Conservation (phyloP, 2,113 vertebrate species). For the Trematomus loennbergii region DNA sequence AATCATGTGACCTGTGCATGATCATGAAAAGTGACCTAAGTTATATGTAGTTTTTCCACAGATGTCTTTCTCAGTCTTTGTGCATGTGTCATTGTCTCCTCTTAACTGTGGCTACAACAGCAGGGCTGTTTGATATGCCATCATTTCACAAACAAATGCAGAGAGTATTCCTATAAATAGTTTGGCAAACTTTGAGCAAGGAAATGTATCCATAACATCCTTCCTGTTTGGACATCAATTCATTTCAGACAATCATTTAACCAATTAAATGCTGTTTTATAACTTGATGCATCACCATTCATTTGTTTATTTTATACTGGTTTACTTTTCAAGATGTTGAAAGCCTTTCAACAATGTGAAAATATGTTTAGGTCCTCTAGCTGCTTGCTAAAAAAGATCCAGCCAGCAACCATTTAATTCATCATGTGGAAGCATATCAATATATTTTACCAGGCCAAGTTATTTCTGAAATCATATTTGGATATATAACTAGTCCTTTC, state of each 20-base stretch:
- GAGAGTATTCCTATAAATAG: slow-evolving; percentile 41
- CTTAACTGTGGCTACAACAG: slow-evolving; percentile 58
- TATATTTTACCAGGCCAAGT: slow-evolving; percentile 27
- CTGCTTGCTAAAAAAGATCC: not conserved
- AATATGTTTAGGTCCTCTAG: not conserved
- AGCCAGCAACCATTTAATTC: not conserved
- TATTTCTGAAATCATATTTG: slow-evolving; percentile 40
- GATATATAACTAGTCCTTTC: slow-evolving; percentile 28
- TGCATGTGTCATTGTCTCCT: slow-evolving; percentile 17
- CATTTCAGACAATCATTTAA: slow-evolving; percentile 57
- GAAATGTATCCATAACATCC: slow-evolving; percentile 14
- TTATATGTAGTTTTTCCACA: slow-evolving; percentile 55
- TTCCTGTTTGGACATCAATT: slow-evolving; percentile 41
- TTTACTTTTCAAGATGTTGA: slow-evolving; percentile 19
- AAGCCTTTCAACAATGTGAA: slow-evolving; percentile 26
- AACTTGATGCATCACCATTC: slow-evolving; percentile 29
- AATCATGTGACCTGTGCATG: slow-evolving; percentile 20
- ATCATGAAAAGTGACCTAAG: slow-evolving; percentile 20
- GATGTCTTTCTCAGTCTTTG: slow-evolving; percentile 16
- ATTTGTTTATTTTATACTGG: slow-evolving; percentile 34
- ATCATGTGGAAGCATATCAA: slow-evolving; percentile 15
- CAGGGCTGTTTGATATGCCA: slow-evolving; percentile 66
- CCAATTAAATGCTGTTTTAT: slow-evolving; percentile 29
- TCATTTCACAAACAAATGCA: slow-evolving; percentile 37
- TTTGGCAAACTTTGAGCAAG: slow-evolving; percentile 36